Conservation (phyloP, 2,113 vertebrate species). For the Ciconia maguari region DNA sequence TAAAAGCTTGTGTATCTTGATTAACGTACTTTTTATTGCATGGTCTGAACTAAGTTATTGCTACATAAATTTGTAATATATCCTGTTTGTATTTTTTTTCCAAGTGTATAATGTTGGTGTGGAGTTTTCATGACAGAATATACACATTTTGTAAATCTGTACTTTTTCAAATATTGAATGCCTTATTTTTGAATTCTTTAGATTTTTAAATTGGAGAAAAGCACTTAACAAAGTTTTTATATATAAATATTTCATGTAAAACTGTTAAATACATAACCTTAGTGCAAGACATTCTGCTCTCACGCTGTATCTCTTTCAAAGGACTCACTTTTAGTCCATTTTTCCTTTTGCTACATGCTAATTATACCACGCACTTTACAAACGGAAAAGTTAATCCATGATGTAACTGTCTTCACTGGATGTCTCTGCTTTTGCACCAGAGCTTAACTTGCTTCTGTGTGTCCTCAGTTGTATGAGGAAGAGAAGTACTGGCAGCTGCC, state of each 20-base stretch:
- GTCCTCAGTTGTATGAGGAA: slow-evolving; percentile 39
- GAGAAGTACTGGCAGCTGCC: neutral
- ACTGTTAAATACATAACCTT: slow-evolving; percentile 84
- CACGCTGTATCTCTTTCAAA: slow-evolving; percentile 56
- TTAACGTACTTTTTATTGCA: slow-evolving; percentile 91
- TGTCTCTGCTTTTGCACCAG: neutral
- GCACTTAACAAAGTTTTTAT: slow-evolving; percentile 83
- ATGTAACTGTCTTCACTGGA: neutral
- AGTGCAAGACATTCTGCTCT: slow-evolving; percentile 74
- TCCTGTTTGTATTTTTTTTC: slow-evolving; percentile 89
- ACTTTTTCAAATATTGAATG: slow-evolving; percentile 85
- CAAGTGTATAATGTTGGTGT: slow-evolving; percentile 89
- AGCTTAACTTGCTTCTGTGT: neutral
- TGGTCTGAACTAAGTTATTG: slow-evolving; percentile 99
- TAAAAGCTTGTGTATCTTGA: slow-evolving; percentile 87
- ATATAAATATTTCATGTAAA: slow-evolving; percentile 84
- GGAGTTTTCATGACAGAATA: slow-evolving; percentile 85
- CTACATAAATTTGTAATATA: slow-evolving; percentile 97
- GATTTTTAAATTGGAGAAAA: slow-evolving; percentile 85
- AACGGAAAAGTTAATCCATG: slow-evolving; percentile 21
- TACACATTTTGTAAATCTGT: slow-evolving; percentile 86
- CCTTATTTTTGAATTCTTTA: slow-evolving; percentile 86
- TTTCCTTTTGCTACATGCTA: neutral
- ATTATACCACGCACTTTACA: slow-evolving; percentile 34
- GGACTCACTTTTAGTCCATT: neutral